Evolutionary conservation across 2,113 vertebrate genomes (phyloP), one percentile per base, ranked within the genome.

Genomic region (Albula glossodonta): DNA sequence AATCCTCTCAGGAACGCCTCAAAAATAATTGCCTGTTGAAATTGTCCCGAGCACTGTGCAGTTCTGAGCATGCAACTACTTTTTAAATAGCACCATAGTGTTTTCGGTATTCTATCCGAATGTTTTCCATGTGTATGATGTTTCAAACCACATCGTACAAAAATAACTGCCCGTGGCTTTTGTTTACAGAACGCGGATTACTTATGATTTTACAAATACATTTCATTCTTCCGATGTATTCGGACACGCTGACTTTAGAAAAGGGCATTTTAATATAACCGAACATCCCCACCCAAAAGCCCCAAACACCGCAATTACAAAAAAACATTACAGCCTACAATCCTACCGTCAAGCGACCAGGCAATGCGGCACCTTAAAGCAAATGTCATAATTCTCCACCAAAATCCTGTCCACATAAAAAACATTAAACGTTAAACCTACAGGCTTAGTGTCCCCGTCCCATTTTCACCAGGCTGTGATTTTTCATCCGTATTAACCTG

Each of bases 321-420:
- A 88, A 90, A 91, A 91, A 87, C 92, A 90, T 92, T 90, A 92
- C 91, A 89, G 91, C 88, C 31, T 41, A 41, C 31, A 41, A 89
- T 56, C 90, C 91, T 87, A 91, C 92, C 93, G 87, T 88, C 90
- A 92, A 90, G 92, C 89, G 91, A 89, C 91, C 89, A 93, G 93
- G 95, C 96, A 94, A 95, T 97, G 97, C 97, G 96, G 96, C 96
- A 96, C 92, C 95, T 95, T 96, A 95, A 95, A 95, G 94, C 96
- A 93, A 91, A 91, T 91, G 92, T 85, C 90, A 88, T 82, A 90
- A 74, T 89, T 92, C 93, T 91, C 90, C 92, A 89, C 87, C 89
- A 90, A 60, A 84, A 86, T 87, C 87, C 89, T 84, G 89, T 91
- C 89, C 87, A 91, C 15, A 77, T 53, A 80, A 51, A 85, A 57